Conservation (phyloP, 1,140 invertebrate species). For the Panulirus ornatus region DNA sequence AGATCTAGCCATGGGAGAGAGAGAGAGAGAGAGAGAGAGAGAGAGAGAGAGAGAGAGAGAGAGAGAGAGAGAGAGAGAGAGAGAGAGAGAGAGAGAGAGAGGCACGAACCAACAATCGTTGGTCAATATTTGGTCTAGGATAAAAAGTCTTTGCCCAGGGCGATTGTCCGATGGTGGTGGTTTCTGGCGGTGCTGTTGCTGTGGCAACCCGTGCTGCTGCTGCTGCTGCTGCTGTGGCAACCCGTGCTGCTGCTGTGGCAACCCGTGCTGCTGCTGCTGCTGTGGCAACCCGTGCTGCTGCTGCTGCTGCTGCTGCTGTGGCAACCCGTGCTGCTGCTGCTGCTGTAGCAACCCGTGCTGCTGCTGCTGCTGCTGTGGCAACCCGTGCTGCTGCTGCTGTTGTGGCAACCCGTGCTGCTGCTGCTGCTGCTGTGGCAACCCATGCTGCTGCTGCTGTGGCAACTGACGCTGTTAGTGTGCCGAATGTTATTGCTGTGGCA, state of each 20-base stretch:
- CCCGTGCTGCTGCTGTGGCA: neutral
- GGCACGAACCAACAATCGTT: neutral
- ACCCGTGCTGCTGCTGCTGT: neutral
- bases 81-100: neutral
- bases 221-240: neutral
- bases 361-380: no score
- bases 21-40: slow-evolving; percentile 5
- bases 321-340: neutral
- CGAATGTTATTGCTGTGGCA: neutral
- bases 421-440: neutral
- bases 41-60: slow-evolving; percentile 41
- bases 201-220: neutral
- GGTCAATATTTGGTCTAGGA: neutral
- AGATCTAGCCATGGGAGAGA: neutral
- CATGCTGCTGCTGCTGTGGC: neutral
- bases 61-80: slow-evolving; percentile 35
- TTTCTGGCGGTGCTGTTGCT: neutral
- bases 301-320: neutral
- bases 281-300: neutral
- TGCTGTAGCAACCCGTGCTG: neutral
- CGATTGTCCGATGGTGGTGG: neutral
- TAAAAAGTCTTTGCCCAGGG: neutral
- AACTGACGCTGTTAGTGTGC: neutral
- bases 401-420: neutral
- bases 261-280: no score